Percentiles rank a stretch among this genome's conserved stretches.
Conservation (phyloP, 2,888 invertebrate genomes). For the Thelaira solivaga region DNA sequence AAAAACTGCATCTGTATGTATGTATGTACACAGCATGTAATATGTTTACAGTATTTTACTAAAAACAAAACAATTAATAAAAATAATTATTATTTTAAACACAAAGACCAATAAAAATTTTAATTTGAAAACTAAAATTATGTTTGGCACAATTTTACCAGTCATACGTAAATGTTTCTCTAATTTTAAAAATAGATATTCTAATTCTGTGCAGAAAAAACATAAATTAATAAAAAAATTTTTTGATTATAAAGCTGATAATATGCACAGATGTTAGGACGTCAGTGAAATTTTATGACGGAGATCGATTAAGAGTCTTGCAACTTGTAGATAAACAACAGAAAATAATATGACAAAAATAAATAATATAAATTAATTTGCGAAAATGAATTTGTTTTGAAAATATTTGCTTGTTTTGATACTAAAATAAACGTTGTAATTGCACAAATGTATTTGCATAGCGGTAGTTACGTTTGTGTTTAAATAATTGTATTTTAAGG, state of each 20-base stretch:
- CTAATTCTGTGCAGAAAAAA: constrained; percentile 16
- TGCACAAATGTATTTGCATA: neutral
- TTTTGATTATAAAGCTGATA: neutral
- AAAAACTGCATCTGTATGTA: too few species aligned
- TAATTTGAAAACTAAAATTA: neutral
- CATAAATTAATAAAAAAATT: neutral
- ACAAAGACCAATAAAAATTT: neutral
- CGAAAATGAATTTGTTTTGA: neutral
- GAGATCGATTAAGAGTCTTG: constrained; percentile 15
- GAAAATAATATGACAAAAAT: neutral
- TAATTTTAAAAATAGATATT: constrained; percentile 24
- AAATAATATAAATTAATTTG: neutral
- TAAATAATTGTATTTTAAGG: too few species aligned
- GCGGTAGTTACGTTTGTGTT: too few species aligned
- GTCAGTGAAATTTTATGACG: constrained; percentile 40
- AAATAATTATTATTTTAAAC: neutral
- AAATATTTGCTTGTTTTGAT: too few species aligned
- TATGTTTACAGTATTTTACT: too few species aligned
- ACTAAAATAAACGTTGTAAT: neutral
- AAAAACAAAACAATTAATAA: too few species aligned
- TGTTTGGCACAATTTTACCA: constrained; percentile 29
- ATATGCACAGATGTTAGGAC: constrained; percentile 17
- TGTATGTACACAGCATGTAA: too few species aligned
- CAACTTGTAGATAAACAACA: constrained; percentile 8
- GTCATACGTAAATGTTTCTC: constrained; percentile 21